Conservation (phyloP, 2,888 invertebrate genomes). For the Hydrotaea cyrtoneurina region DNA sequence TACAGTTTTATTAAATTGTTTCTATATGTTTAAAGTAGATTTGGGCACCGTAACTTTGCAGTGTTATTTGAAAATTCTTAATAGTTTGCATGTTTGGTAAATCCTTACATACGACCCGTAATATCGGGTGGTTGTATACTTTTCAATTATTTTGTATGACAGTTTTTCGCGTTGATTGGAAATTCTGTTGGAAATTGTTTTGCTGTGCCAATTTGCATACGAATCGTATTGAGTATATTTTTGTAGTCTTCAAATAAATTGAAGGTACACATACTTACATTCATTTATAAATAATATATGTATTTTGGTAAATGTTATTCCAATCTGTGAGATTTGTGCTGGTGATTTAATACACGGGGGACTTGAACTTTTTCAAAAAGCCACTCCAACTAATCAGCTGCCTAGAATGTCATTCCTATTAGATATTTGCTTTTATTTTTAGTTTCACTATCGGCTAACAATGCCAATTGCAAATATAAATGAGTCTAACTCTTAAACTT, state of each 20-base stretch:
- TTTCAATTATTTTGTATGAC: not conserved
- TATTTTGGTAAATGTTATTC: too few species aligned
- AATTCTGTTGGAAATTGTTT: slow-evolving; percentile 5
- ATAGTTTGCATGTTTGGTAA: not conserved
- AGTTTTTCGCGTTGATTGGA: not conserved
- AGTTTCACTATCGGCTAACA: slow-evolving; percentile 24
- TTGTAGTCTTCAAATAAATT: not conserved
- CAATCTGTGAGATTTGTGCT: not conserved
- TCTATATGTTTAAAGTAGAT: too few species aligned
- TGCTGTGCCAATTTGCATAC: slow-evolving; percentile 31
- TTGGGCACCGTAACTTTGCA: slow-evolving; percentile 9
- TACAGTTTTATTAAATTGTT: not conserved
- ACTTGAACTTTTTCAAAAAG: too few species aligned
- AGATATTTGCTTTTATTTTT: slow-evolving; percentile 30
- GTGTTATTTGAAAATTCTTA: slow-evolving; percentile 30
- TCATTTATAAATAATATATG: not conserved
- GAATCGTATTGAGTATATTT: not conserved
- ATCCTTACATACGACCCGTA: too few species aligned
- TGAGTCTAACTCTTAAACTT: slow-evolving; percentile 2
- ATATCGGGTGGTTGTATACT: not conserved
- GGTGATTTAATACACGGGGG: not conserved
- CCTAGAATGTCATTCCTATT: too few species aligned
- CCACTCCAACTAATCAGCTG: too few species aligned
- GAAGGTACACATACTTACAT: not conserved
- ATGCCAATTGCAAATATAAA: slow-evolving; percentile 26